Base-by-base conservation (phyloP, 2,888 invertebrate genomes). In the Steinernema carpocapsae region DNA sequence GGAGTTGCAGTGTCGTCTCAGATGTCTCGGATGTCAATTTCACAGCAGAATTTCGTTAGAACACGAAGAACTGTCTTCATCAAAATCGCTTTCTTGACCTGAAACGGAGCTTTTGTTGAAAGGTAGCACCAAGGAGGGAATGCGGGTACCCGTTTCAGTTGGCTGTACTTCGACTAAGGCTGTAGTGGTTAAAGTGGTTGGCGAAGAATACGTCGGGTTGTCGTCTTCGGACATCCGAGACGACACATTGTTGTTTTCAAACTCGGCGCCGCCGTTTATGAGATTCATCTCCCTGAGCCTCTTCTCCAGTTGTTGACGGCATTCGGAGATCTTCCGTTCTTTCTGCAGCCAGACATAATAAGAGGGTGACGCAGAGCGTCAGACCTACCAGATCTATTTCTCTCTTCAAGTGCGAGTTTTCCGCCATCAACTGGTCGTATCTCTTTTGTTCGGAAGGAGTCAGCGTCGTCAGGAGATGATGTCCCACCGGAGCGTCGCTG, bases 371-470 rank as follows among this genome's bases (percentile, higher is more conserved):
- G 19, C 32, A 71, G 2, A 45, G 24, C 19, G 32, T 0, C 4
- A 3, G 48, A 32, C 75, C 72, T 70, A 86, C 86, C 79, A 82
- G 82, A 74, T 86, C 85, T 88, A 99, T 96, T 83, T 96, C 92
- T 90, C 93, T 93, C 90, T 96, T 95, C 79, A 99, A 91, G 87
- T 97, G 95, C 88, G 96, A 96, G 89, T 99, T 99, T 90, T 99
- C 97, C 78, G 92, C 92, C 75, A 95, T 91, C 75, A 99, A 91
- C 87, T 94, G 94, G 86, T 94, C 93, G 89, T 95, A 95, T 79
- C 93, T 91, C 88, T 97, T 96, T 88, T 97, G 97, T 64, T 86
- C 86, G 0, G 80, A 74, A 70, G 81, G 80, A 7, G 82, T 79
- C 17, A 84, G 70, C 6, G 78, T 78, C 6, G 48, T 70, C 14